Evolutionary conservation across 2,113 vertebrate species (phyloP), one percentile per base, ranked within the genome.

Genomic region (Empidonax traillii): DNA sequence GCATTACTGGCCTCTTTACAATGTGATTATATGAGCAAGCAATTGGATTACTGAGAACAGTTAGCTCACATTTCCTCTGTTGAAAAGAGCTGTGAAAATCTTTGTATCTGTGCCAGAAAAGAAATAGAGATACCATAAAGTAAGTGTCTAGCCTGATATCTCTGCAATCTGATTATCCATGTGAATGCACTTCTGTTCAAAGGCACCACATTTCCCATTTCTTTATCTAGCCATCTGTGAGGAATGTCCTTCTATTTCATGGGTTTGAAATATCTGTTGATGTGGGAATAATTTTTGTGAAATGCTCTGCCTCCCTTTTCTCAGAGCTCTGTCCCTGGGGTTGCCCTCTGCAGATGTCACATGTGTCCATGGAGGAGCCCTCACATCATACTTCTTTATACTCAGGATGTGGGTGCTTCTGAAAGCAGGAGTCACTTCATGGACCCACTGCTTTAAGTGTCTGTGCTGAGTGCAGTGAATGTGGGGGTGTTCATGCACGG

Each of bases 41-140:
- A 66, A 52, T 37, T 61, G 61, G 46, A 78, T 94, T 79, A 79
- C 41, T n/a, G 55, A 55, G 30, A 89, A 14, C 76, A 89, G 18
- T 14, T 35, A 66, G 37, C 21, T 95, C 61, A 86, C 85, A 52
- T 47, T 71, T 91, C 46, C 41, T 61, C 33, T 51, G 22, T 56
- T 71, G 46, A 89, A 86, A 83, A 66, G 46, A 71, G 8, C 72
- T 56, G 67, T 75, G 81, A 75, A 89, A 86, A 75, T 56, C 51
- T 75, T 86, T 77, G 16, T 69, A 41, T 18, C 22, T 73, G 5
- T 69, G 51, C 44, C 51, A 83, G 51, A 17, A 78, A 89, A 77
- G 81, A 61, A 65, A 65, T 6, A 69, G 43, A 82, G 46, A 86
- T 66, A 39, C 27, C 43, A 31, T 51, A 41, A 51, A 59, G 31